A percentile compares a stretch with the other conserved stretches of the same genome.
Conservation (phyloP, 2,888 invertebrate genomes). For the Lydus trimaculatus region DNA sequence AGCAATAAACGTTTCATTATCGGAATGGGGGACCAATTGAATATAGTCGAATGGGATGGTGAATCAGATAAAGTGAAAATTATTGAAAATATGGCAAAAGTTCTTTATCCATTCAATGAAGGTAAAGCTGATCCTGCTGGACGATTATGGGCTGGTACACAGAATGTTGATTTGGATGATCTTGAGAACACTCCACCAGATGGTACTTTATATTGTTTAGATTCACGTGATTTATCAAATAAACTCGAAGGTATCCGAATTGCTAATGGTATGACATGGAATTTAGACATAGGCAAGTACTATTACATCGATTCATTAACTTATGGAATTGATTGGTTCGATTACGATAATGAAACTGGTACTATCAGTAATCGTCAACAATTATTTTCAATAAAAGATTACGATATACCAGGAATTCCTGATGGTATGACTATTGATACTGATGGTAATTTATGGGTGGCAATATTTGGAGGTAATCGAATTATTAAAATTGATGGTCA, state of each 20-base stretch:
- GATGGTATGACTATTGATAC: slow-evolving; percentile 73
- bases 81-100: neutral
- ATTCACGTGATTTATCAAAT: slow-evolving; percentile 57
- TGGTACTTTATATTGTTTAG: slow-evolving; percentile 62
- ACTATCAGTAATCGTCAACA: neutral
- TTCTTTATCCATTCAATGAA: slow-evolving; percentile 73
- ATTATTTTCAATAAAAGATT: neutral
- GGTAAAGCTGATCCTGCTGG: slow-evolving; percentile 80
- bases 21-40: slow-evolving; percentile 65
- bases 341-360: slow-evolving; percentile 65
- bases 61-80: slow-evolving; percentile 44
- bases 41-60: slow-evolving; percentile 50
- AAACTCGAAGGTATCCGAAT: slow-evolving; percentile 66
- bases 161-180: slow-evolving; percentile 51
- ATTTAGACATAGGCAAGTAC: slow-evolving; percentile 69
- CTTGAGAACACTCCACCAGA: slow-evolving; percentile 48
- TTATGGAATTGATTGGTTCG: slow-evolving; percentile 73
- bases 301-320: slow-evolving; percentile 79
- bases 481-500: slow-evolving; percentile 66
- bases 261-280: slow-evolving; percentile 84
- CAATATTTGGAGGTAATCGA: slow-evolving; percentile 73
- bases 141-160: slow-evolving; percentile 72
- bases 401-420: slow-evolving; percentile 63
- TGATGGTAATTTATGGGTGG: slow-evolving; percentile 80
- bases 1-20: slow-evolving; percentile 68